Evolutionary conservation across 2,888 invertebrate genomes (phyloP).

Genomic region (Scaptomyza cyrtandrae): DNA sequence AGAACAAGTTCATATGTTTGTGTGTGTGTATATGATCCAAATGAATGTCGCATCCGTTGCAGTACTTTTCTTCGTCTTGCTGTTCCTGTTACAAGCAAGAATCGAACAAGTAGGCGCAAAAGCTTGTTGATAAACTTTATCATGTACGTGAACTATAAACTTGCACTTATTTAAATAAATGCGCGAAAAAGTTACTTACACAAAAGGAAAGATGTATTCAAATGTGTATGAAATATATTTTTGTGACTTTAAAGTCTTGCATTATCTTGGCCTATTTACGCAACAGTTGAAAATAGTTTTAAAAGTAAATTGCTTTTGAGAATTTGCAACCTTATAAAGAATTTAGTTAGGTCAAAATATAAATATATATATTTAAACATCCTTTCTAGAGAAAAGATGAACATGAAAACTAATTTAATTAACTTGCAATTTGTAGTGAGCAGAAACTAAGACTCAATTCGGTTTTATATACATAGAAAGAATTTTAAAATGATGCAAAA

Average conservation of each 20-base stretch:
- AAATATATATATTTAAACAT: not conserved
- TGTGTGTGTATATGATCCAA: not conserved
- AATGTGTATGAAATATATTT: not conserved
- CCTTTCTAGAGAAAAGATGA: not conserved
- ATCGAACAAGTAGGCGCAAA: constrained; percentile 14
- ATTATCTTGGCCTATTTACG: not conserved
- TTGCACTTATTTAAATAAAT: constrained; percentile 27
- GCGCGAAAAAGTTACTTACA: not conserved
- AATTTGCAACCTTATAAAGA: not conserved
- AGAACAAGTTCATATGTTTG: constrained; percentile 4
- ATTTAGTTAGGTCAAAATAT: not conserved
- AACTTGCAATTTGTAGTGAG: constrained; percentile 1
- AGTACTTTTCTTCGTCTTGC: not conserved
- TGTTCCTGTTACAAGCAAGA: constrained; percentile 2
- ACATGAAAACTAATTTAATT: not conserved
- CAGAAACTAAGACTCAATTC: not conserved
- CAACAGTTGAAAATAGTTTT: not conserved
- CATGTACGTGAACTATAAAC: constrained; percentile 30
- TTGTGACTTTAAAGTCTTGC: not conserved
- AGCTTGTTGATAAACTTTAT: constrained; percentile 29
- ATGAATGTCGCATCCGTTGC: constrained; percentile 26
- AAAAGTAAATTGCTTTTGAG: not conserved
- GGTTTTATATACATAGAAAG: not conserved
- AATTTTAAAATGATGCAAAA: not conserved
- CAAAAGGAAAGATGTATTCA: constrained; percentile 23